These are phyloP conservation scores for Clarias fuscus DNA, from an alignment of 2,797 vertebrate genomes.

Conservation along the genomic window DNA sequence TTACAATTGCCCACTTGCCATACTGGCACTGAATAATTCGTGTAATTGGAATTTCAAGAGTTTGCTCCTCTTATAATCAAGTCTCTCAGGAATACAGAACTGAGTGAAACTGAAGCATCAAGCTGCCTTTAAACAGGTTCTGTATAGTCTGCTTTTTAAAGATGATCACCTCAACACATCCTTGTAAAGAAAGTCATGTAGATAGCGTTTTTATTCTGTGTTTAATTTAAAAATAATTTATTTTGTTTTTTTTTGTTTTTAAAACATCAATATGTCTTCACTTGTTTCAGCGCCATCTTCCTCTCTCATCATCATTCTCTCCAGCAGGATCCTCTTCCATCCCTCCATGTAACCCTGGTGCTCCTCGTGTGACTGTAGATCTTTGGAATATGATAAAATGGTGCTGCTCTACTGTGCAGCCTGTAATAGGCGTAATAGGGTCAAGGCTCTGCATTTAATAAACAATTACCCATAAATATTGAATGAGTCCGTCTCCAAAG, in stretches of 20 bases:
- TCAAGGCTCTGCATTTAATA: conserved; percentile 83
- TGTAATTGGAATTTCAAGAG: conserved; percentile 55
- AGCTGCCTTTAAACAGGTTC: background rate
- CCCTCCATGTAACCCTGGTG: conserved; percentile 32
- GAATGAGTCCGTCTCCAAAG: conserved; percentile 73
- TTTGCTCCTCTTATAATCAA: conserved; percentile 52
- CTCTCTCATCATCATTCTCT: conserved; percentile 55
- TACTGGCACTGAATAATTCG: conserved; percentile 47
- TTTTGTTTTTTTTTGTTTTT: no score
- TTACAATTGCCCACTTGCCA: conserved; percentile 64
- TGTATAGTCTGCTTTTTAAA: background rate
- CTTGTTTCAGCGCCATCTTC: conserved; percentile 40
- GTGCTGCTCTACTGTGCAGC: conserved; percentile 51
- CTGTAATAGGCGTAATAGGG: conserved; percentile 80
- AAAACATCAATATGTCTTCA: conserved; percentile 42
- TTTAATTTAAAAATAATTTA: conserved; percentile 19
- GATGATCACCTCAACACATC: background rate
- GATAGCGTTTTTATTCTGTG: background rate
- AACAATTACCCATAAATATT: conserved; percentile 86
- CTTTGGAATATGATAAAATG: conserved; percentile 70
- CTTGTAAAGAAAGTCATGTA: background rate
- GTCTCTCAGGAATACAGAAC: conserved; percentile 42
- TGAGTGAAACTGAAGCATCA: conserved; percentile 34
- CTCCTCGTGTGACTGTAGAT: conserved; percentile 55
- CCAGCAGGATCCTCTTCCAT: conserved; percentile 50